phyloP scores from a whole-genome alignment of 2,888 invertebrate species.

The Hyalella azteca region DNA sequence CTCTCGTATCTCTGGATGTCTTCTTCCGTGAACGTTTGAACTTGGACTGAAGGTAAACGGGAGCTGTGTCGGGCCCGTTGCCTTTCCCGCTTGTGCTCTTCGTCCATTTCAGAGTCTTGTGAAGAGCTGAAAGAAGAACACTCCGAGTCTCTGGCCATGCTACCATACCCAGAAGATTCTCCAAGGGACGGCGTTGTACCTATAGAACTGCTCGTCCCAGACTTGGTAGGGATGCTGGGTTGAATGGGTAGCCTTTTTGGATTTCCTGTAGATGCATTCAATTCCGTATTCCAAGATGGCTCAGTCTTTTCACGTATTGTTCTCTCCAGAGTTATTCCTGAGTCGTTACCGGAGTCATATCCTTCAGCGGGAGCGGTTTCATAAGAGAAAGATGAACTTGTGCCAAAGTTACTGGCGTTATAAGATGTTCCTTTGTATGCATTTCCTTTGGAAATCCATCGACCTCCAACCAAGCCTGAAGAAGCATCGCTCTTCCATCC shows the following conservation, averaged over 20 bases:
- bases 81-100: constrained; percentile 47
- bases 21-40: constrained; percentile 27
- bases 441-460: background rate
- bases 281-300: background rate
- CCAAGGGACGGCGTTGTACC: constrained; percentile 67
- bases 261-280: background rate
- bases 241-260: constrained; percentile 5
- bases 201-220: constrained; percentile 55
- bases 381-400: constrained; percentile 1
- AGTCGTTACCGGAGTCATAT: constrained; percentile 55
- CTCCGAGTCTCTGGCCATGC: constrained; percentile 82
- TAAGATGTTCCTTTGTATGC: constrained; percentile 11
- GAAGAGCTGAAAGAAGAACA: constrained; percentile 83
- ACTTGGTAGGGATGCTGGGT: constrained; percentile 46
- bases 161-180: constrained; percentile 87
- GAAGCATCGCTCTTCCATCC: constrained; percentile 22
- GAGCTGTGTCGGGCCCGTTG: background rate
- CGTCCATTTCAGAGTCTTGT: constrained; percentile 63
- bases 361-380: constrained; percentile 41
- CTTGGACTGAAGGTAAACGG: background rate
- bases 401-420: constrained; percentile 7
- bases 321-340: constrained; percentile 43
- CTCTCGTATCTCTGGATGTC: constrained; percentile 30
- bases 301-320: constrained; percentile 41
- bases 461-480: background rate